These are phyloP conservation scores for Sanderia malayensis DNA, from an alignment of 30 jellyfish, hydroid and myxozoan genomes.

Conservation along the genomic window DNA sequence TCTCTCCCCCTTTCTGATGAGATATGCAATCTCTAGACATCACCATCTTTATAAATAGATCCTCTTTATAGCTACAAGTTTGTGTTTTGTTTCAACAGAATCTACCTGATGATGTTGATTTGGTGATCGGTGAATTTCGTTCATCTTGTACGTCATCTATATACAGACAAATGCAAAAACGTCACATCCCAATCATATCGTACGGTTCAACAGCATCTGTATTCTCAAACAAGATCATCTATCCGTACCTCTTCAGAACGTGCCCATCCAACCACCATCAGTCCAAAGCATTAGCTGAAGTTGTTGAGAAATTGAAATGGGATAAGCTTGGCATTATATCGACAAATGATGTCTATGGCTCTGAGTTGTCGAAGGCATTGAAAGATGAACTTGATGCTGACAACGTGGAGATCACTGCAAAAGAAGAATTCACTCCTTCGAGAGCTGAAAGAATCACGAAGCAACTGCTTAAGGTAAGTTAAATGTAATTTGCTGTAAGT, in stretches of 20 bases:
- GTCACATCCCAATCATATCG: conserved; percentile 73
- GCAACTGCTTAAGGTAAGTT: conserved; percentile 22
- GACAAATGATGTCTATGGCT: conserved; percentile 65
- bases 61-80: neutral
- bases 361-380: conserved; percentile 48
- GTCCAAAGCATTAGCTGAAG: conserved; percentile 60
- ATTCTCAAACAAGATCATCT: conserved; percentile 61
- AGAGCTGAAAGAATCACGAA: conserved; percentile 49
- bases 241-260: conserved; percentile 80
- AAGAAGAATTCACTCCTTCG: conserved; percentile 48
- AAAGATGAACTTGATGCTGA: conserved; percentile 13
- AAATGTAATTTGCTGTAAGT: neutral
- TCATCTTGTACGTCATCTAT: conserved; percentile 71
- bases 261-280: conserved; percentile 76
- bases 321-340: conserved; percentile 85
- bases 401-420: conserved; percentile 36
- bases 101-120: conserved; percentile 62
- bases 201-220: conserved; percentile 78
- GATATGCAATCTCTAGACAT: too few relatives aligned
- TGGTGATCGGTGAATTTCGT: conserved; percentile 81
- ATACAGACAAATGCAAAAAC: conserved; percentile 23
- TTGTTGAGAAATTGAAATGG: conserved; percentile 79
- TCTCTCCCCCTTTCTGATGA: too few relatives aligned
- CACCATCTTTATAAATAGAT: too few relatives aligned
- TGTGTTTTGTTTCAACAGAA: conserved; percentile 22